Base-by-base conservation (phyloP, 2,113 vertebrate genomes). In the Litocranius walleri region DNA sequence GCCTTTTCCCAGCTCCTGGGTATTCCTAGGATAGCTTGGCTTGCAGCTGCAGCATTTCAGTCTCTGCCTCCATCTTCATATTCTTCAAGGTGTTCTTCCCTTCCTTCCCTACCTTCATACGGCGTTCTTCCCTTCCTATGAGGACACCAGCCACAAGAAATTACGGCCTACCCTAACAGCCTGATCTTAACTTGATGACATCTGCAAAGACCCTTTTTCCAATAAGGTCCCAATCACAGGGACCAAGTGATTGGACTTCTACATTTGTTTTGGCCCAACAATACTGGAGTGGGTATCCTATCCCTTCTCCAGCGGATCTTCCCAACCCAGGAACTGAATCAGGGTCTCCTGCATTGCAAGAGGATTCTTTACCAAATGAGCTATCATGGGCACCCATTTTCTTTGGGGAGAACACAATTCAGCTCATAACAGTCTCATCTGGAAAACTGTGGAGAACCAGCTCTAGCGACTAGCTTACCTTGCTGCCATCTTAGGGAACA, bases 61-160 rank as follows among this genome's bases (percentile, higher is more conserved):
- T 36, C 36, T 61, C 16, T 71, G 27, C 13, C 16, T 52, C 88
- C 11, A 1, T 25, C 1, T 0, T 54, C 50, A 3, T 3, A 5
- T 1, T 61, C 59, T 61, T 61, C 59, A 29, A 61, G 11, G 1
- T 4, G 1, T 15, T 50, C 78, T 82, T 67, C 7, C 43, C 27
- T 82, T 64, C 40, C 62, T 48, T 40, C 67, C 9, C 21, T 74
- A 21, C 19, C 1, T 0, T 54, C 36, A 3, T 6, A 6, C 1
- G 7, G 2, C 2, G 0, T 15, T 61, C 83, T 82, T 67, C 7
- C 43, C 27, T 67, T 64, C 40, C 83, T 48, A 8, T 52, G 25
- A 90, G 81, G 48, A 54, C 6, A 54, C 14, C 10, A 25, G 40
- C 80, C 11, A 6, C 62, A n/a, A 29, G 57, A 91, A 56, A 61